These are phyloP conservation scores for Junco hyemalis DNA, from an alignment of 2,113 vertebrate genomes.

Conservation along the genomic window DNA sequence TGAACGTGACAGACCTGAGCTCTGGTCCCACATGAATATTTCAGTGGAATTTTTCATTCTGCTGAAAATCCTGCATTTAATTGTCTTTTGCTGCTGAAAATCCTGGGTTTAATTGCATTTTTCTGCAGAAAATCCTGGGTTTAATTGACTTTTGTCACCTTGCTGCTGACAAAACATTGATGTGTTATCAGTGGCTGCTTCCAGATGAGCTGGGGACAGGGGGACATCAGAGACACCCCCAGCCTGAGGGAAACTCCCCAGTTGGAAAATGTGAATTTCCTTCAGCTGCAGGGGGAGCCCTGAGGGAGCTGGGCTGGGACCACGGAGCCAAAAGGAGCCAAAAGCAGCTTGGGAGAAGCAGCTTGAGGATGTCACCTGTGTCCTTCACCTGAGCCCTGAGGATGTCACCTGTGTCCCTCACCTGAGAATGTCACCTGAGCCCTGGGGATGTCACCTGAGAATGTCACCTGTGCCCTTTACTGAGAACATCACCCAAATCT, in stretches of 20 bases:
- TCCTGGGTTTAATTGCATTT: background rate
- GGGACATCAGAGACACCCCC: background rate
- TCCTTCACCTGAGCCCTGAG: background rate
- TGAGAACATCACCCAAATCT: no score
- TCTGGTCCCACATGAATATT: background rate
- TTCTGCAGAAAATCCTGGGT: background rate
- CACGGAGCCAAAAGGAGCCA: accelerated
- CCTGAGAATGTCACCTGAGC: no score
- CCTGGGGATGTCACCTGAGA: background rate
- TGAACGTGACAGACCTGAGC: background rate
- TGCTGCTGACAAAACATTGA: background rate
- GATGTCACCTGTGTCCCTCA: background rate
- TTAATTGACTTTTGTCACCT: constrained; percentile 9
- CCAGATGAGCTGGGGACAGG: background rate
- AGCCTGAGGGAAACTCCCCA: background rate
- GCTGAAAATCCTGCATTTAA: no score
- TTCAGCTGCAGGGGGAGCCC: background rate
- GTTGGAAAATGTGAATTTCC: accelerated
- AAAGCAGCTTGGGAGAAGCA: background rate
- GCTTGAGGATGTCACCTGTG: background rate
- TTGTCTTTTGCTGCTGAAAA: background rate
- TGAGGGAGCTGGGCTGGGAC: accelerated
- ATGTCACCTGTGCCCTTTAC: no score
- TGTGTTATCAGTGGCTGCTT: background rate
- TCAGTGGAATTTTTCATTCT: background rate